Evolutionary conservation across 2,888 invertebrate species (phyloP).

Genomic region (Tholera decimalis): DNA sequence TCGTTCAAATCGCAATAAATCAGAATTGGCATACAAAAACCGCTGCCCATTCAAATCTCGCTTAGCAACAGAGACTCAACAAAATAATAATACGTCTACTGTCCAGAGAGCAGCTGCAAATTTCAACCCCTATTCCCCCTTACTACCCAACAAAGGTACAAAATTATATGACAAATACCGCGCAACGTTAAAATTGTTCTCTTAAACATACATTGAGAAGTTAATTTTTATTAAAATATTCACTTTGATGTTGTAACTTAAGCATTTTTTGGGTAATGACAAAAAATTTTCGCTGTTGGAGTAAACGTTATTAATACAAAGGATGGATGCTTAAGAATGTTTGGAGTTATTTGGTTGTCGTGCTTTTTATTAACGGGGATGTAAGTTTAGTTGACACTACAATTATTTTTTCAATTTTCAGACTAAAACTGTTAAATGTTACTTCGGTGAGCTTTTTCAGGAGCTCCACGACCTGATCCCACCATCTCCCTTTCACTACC

Average conservation of each 20-base stretch:
- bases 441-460: no score
- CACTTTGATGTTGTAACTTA: conserved; percentile 51
- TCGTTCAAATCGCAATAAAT: background rate
- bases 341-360: conserved; percentile 1
- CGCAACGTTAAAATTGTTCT: conserved; percentile 45
- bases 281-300: conserved; percentile 9
- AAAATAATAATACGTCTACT: conserved; percentile 23
- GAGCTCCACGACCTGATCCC: no score
- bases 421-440: background rate
- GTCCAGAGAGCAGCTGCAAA: conserved; percentile 47
- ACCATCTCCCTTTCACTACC: no score
- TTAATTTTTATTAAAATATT: conserved; percentile 63
- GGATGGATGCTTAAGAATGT: conserved; percentile 33
- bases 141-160: conserved; percentile 47
- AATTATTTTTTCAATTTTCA: background rate
- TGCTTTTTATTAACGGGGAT: conserved; percentile 4
- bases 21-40: conserved; percentile 9
- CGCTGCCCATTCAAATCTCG: conserved; percentile 8
- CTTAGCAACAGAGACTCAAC: conserved; percentile 25
- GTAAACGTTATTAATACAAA: conserved; percentile 26
- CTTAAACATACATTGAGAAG: conserved; percentile 40
- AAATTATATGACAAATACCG: conserved; percentile 50
- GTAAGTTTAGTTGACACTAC: conserved; percentile 2
- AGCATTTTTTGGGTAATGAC: conserved; percentile 41
- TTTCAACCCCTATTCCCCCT: conserved; percentile 31